Conservation (phyloP, 2,113 vertebrate genomes). For the Podocnemis expansa region DNA sequence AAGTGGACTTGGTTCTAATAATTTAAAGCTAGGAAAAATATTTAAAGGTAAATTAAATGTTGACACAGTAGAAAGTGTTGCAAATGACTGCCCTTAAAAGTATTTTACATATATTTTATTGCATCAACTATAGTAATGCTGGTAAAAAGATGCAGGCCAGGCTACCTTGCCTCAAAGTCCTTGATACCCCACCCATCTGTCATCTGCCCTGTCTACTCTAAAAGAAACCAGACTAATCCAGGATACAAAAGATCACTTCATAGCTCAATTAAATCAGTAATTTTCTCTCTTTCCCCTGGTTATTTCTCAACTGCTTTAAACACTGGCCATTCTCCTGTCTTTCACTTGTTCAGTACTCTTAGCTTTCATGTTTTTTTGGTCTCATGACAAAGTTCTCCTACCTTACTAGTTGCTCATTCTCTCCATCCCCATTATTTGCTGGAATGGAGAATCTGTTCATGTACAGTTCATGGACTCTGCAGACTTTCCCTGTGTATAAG, state of each 20-base stretch:
- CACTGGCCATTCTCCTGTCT: not conserved
- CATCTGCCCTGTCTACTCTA: not conserved
- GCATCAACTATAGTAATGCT: not conserved
- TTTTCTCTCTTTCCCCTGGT: not conserved
- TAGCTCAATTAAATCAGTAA: not conserved
- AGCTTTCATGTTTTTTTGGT: not conserved
- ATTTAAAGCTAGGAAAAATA: not conserved
- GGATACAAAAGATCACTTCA: not conserved
- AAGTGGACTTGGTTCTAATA: not conserved
- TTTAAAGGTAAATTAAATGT: not conserved
- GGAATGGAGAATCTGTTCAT: not conserved
- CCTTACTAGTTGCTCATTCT: not conserved
- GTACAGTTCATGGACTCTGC: not conserved
- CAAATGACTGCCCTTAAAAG: not conserved
- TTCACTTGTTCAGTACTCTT: not conserved
- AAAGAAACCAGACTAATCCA: not conserved
- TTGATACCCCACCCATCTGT: not conserved
- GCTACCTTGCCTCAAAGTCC: not conserved
- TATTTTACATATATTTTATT: not conserved
- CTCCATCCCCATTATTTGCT: not conserved
- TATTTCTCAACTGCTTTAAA: not conserved
- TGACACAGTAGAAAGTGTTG: not conserved
- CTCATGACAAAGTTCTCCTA: not conserved
- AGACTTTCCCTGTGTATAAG: not conserved
- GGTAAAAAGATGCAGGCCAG: not conserved